Evolutionary conservation across 2,797 vertebrate genomes (phyloP).

Genomic region (Falco biarmicus): DNA sequence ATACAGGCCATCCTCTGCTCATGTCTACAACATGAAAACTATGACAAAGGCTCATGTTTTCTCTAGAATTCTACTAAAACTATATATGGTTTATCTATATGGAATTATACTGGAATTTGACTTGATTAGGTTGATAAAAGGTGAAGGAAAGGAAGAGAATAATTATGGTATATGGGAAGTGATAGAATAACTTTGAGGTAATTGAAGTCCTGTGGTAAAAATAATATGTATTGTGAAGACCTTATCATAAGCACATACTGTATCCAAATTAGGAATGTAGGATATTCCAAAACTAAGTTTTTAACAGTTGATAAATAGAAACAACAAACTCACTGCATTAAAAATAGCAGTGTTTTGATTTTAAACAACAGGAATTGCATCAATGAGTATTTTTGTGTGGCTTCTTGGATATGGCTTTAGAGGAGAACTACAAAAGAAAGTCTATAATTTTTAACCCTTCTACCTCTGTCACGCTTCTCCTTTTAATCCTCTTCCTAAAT

Average conservation of each 20-base stretch:
- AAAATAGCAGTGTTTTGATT: neutral
- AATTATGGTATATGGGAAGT: neutral
- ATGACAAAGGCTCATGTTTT: neutral
- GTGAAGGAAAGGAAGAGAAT: neutral
- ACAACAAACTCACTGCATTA: neutral
- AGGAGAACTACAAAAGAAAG: neutral
- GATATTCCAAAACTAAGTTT: neutral
- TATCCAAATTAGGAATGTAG: neutral
- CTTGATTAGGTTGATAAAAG: neutral
- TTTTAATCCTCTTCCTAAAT: neutral
- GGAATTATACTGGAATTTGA: neutral
- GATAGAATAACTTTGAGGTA: neutral
- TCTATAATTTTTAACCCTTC: neutral
- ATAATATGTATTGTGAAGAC: neutral
- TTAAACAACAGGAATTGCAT: neutral
- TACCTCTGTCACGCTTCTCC: neutral
- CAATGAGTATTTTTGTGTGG: neutral
- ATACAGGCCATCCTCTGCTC: neutral
- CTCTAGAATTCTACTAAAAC: neutral
- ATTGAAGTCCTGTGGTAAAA: neutral
- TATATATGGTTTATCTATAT: neutral
- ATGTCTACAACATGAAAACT: accelerated
- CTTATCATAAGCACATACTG: neutral
- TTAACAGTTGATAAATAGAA: neutral
- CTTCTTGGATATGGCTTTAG: neutral